Evolutionary conservation across 2,113 vertebrate species (phyloP), one percentile per base, ranked within the genome.

Genomic region (Myxocyprinus asiaticus): DNA sequence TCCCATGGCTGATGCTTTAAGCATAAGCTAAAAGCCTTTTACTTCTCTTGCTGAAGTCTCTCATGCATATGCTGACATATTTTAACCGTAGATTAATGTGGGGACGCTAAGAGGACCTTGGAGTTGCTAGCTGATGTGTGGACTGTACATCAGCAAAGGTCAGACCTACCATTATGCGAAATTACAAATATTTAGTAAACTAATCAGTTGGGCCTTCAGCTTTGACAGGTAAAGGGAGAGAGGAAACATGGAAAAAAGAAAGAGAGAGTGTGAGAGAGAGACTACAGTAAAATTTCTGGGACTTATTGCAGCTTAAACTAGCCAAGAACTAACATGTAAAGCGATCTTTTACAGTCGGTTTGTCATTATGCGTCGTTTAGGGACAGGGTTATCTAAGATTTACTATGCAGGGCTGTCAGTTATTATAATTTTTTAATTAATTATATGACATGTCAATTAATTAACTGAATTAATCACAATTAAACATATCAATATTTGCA

Each of bases 151-250:
- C 12, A 68, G 66, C 63, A 75, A 80, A 85, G 84, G 83, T 88
- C 79, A 84, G 65, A 79, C n/a, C 45, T 65, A 17, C 69, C 67
- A 79, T 22, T 70, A 62, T n/a, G 1, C 14, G 0, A 47, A 53
- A 68, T 44, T 65, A 75, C 9, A 43, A 42, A 17, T 44, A 45
- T 70, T 76, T 76, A 82, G 64, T 48, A 74, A 15, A 72, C 76
- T 67, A 62, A 86, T 83, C 12, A 81, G 88, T 74, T 76, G 48
- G 43, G 5, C 67, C 81, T 71, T 43, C 17, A 77, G 68, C 69
- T 66, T 33, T 33, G 22, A 33, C 22, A 33, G 22, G 22, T 33
- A 33, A 33, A 72, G 33, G 43, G 59, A 50, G 9, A n/a, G 17
- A n/a, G 14, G 6, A n/a, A 33, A 47, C 9, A 11, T 59, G 9